Evolutionary conservation across 2,113 vertebrate genomes (phyloP), one percentile per base, ranked within the genome.

Genomic region (Butorides virescens): DNA sequence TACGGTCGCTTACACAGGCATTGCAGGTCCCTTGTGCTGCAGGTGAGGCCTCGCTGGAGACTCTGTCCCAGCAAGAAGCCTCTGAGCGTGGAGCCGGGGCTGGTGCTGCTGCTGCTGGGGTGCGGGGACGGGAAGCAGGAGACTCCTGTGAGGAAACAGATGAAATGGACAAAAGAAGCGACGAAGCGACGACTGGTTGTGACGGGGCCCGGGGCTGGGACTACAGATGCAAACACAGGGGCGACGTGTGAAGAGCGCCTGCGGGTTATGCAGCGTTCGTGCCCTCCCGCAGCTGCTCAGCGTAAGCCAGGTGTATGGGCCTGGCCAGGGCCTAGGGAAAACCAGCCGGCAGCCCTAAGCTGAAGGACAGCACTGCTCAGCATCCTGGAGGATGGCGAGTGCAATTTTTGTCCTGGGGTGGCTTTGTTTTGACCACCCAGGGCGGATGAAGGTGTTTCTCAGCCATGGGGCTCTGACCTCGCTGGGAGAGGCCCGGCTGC

Each of bases 331-430:
- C 29, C 63, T 10, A n/a, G 55, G 42, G n/a, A 49, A 56, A 63
- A 42, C n/a, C 42, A 42, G 56, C 18, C 1, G 8, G 29, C n/a
- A 49, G 14, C 14, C n/a, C 63, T 5, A 3, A 42, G 39, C 88
- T 7, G 30, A 18, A 65, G 73, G 50, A 37, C 32, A 34, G 5
- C 2, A 5, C 58, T 25, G 44, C 32, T 32, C 4, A 0, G 36
- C 5, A 36, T 21, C 1, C 0, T 4, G 55, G 50, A n/a, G 0
- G 1, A 20, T 8, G 30, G 37, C 1, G 11, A 58, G 44, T 13
- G 42, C 13, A 29, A 46, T 2, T 7, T 5, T 46, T 58, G 59
- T n/a, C 68, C 75, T 8, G 12, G 19, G 20, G 53, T 2, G 1
- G 61, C 53, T 67, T 79, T 46, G 34, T 4, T 55, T 55, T 32